These are phyloP conservation scores for Listronotus bonariensis DNA, from an alignment of 1,140 invertebrate genomes.

Conservation along the genomic window DNA sequence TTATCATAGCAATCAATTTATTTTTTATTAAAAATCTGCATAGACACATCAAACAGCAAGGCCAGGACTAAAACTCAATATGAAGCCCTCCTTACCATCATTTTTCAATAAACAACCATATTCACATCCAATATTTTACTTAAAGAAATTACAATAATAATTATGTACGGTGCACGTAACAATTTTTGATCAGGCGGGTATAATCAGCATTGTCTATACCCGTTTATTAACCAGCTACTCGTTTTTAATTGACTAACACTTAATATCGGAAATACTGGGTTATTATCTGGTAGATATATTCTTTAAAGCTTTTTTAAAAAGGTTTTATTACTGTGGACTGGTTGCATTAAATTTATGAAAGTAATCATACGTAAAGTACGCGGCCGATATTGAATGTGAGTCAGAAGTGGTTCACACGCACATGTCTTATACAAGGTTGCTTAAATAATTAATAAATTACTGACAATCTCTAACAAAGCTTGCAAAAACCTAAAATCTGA, in stretches of 20 bases:
- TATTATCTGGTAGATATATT: conserved; percentile 6
- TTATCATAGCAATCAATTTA: too few relatives aligned
- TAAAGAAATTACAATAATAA: not conserved
- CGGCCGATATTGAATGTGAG: not conserved
- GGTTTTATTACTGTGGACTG: not conserved
- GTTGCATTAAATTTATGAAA: not conserved
- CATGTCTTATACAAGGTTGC: not conserved
- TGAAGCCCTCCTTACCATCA: too few relatives aligned
- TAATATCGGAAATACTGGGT: conserved; percentile 8
- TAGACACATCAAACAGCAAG: too few relatives aligned
- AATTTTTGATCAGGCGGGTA: conserved; percentile 2
- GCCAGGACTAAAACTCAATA: too few relatives aligned
- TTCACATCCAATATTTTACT: conserved; percentile 3
- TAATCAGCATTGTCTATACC: conserved; percentile 1
- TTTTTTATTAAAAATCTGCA: too few relatives aligned
- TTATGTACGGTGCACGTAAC: not conserved
- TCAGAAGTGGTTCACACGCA: conserved; percentile 2
- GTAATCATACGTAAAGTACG: conserved; percentile 6
- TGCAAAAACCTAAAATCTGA: too few relatives aligned
- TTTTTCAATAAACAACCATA: not conserved
- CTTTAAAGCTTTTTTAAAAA: conserved; percentile 10
- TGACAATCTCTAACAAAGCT: too few relatives aligned
- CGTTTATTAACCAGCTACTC: not conserved
- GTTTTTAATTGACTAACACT: conserved; percentile 7
- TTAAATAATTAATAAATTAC: not conserved